These are phyloP conservation scores for Yponomeuta evonymella DNA, from an alignment of 2,888 invertebrate species.

Conservation along the genomic window DNA sequence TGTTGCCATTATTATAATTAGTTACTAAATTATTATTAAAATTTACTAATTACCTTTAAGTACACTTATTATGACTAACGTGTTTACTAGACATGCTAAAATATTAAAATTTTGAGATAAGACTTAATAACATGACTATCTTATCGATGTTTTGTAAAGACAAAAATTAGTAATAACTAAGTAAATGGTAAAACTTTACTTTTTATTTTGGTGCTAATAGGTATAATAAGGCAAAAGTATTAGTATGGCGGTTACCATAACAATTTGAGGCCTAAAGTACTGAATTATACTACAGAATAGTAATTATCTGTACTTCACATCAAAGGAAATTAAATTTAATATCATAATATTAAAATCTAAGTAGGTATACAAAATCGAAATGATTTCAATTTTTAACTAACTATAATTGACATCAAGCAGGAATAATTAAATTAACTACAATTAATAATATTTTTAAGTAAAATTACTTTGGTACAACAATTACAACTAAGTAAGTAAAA, in stretches of 20 bases:
- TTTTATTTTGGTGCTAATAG: conserved; percentile 21
- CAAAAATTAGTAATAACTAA: background rate
- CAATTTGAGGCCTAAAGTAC: too few relatives aligned
- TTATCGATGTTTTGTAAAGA: conserved; percentile 1
- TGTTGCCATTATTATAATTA: conserved; percentile 60
- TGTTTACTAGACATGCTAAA: background rate
- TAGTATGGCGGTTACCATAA: too few relatives aligned
- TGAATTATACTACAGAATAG: too few relatives aligned
- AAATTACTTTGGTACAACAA: conserved; percentile 40
- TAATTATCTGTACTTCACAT: too few relatives aligned
- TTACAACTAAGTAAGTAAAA: conserved; percentile 26
- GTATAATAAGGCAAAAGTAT: conserved; percentile 18
- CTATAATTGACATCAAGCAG: conserved; percentile 74
- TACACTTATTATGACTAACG: conserved; percentile 22
- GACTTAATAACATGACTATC: background rate
- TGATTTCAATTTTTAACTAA: conserved; percentile 46
- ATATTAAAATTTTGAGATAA: background rate
- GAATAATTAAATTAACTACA: conserved; percentile 33
- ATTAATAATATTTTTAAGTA: conserved; percentile 29
- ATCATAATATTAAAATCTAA: background rate
- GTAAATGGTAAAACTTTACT: background rate
- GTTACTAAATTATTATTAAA: conserved; percentile 1
- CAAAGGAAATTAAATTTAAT: too few relatives aligned
- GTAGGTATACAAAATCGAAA: conserved; percentile 41
- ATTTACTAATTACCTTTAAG: conserved; percentile 15